Evolutionary conservation across 1,140 invertebrate genomes (phyloP), one percentile per base, ranked within the genome.

Genomic region (Caerostris extrusa): DNA sequence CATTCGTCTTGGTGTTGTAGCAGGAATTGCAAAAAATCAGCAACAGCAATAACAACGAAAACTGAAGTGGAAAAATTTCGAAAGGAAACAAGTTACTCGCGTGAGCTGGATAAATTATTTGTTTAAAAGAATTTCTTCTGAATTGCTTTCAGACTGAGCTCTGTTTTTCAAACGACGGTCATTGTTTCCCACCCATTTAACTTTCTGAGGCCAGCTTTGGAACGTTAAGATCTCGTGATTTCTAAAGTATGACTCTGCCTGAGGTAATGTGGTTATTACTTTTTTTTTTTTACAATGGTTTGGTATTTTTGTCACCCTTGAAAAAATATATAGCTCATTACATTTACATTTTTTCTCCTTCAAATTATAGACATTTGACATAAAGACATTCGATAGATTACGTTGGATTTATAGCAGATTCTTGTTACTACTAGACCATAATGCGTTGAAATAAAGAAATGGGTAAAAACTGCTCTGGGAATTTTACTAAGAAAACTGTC

Each of bases 31-130:
- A 77, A 77, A 34, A 77, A 53, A 34, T n/a, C n/a, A n/a, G n/a
- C n/a, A 34, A 34, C 34, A 77, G 14, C 50, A 4, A 50, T 77
- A 77, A 77, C 8, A 77, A n/a, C n/a, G 10, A 77, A 71, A 77
- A 50, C 19, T 4, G 5, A 12, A 77, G 6, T 6, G 34, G 34
- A 77, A 77, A 50, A 77, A 53, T n/a, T 77, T 53, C 71, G 3
- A 34, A 77, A 85, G 57, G 83, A 85, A 85, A 85, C 57, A 85
- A 19, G 83, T 85, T 85, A 85, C 83, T 85, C 57, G n/a, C 83
- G 83, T 60, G 19, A 85, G 56, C 19, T 34, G 56, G 83, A 85
- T 85, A 85, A 85, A 85, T 85, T 85, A 85, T 56, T 85, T 85
- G 83, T 85, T 85, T 60, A 85, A 85, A 85, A 85, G 83, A 85